Evolutionary conservation across 64 coral and sea anemone species (phyloP), one percentile per base, ranked within the genome.

Genomic region (Platygyra sinensis): DNA sequence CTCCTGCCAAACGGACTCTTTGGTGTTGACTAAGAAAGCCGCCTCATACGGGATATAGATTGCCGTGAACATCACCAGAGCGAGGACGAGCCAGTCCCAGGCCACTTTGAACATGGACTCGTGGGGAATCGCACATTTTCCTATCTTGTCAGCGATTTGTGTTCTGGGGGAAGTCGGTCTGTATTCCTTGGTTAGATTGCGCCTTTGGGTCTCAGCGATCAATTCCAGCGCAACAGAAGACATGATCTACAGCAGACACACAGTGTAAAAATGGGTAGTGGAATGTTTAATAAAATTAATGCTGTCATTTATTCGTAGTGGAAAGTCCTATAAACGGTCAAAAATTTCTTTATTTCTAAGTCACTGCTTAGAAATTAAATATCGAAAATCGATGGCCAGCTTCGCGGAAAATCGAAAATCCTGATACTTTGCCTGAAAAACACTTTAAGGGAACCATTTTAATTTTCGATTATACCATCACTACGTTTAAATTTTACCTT

Each of bases 51-150:
- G 95, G 6, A 97, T 97, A 50, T 91, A 88, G 19, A 97, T 97
- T 11, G 95, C 82, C 11, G 91, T 97, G 73, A 91, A 97, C 25
- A 97, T 73, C 36, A 97, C 95, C 39, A 97, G 49, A 10, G 54
- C 82, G 62, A 97, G 64, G 10, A 97, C 88, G 11, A 97, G 33
- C 95, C 95, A 97, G 62, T 97, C 95, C 95, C 95, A 97, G 5
- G 72, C 81, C 14, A 78, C 92, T 38, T 97, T 97, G 72, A 97
- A 97, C 28, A 73, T 30, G 4, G 95, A 97, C 30, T 94, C 86
- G 74, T 97, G 91, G 14, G 73, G 76, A 33, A 97, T 97, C 10
- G 38, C 51, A 25, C 81, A 85, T n/a, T 64, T 85, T n/a, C 32
- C 33, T 24, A 83, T 46, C 51, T 79, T 79, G 46, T 54, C 24